Evolutionary conservation across 2,113 vertebrate species (phyloP), one percentile per base, ranked within the genome.

Genomic region (Ageneiosus marmoratus): DNA sequence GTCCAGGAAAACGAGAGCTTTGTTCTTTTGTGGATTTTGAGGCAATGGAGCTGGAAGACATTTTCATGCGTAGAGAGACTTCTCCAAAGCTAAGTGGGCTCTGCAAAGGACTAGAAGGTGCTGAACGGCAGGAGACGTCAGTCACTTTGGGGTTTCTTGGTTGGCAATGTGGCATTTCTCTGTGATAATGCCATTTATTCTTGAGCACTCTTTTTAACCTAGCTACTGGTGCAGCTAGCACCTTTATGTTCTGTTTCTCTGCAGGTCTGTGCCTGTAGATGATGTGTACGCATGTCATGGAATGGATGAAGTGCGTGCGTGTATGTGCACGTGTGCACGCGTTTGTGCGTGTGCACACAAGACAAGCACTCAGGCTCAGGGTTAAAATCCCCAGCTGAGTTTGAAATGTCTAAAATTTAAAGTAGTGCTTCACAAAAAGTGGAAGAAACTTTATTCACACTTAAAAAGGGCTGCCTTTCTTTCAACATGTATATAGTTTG

Each of bases 391-490:
- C 83, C 60, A 67, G 77, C 44, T 63, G 41, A 78, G 73, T 87
- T 82, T 53, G 70, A 79, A 78, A 82, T 51, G 56, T 93, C 90
- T 88, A 91, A 90, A 41, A 89, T 92, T 87, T 83, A 92, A 50
- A 87, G 91, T 91, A 90, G 92, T 88, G 95, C 93, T 95, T 95
- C 93, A 89, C 89, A 88, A 91, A 89, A 89, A 83, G 20, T 44
- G 46, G 48, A 78, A 82, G 80, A 79, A 89, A 90, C 89, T 89
- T 92, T 95, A 94, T 90, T 94, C 92, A 93, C 93, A 94, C 93
- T 94, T 91, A 88, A 89, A 95, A 98, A 98, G 96, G 96, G 96
- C 96, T 96, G 95, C 95, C 93, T 96, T 95, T 90, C 91, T 91
- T 86, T 92, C 91, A 90, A 32, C 86, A 83, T 97, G 92, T 96